These are phyloP conservation scores for Ceratotherium simum DNA, from an alignment of 2,113 vertebrate species.

Conservation along the genomic window DNA sequence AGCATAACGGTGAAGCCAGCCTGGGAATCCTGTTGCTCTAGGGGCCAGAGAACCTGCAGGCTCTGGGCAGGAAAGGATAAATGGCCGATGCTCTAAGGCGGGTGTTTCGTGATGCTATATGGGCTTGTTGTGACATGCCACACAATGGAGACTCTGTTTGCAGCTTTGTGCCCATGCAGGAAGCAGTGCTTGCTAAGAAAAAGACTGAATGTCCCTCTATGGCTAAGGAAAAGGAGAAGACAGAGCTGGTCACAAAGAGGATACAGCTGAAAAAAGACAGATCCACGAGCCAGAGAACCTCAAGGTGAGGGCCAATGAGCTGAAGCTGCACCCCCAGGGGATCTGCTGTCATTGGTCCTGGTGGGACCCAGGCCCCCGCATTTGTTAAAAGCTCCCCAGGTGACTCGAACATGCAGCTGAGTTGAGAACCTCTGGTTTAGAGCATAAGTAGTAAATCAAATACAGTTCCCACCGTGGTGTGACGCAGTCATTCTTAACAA, in stretches of 20 bases:
- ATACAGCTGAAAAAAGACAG: neutral
- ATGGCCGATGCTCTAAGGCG: accelerated
- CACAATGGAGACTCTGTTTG: neutral
- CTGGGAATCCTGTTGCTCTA: neutral
- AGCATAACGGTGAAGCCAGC: too few relatives aligned
- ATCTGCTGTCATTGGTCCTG: neutral
- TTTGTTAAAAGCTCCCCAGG: neutral
- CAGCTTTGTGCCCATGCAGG: neutral
- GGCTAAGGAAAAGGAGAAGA: neutral
- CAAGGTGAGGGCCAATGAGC: neutral
- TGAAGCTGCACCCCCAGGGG: neutral
- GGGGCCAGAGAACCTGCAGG: neutral
- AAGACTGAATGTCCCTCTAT: neutral
- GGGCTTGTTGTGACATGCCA: neutral
- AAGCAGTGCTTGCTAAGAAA: neutral
- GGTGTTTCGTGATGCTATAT: accelerated
- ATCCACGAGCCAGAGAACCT: neutral
- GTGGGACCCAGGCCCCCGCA: accelerated
- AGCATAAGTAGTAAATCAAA: neutral
- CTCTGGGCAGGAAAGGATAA: accelerated
- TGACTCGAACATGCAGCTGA: neutral
- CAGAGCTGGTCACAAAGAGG: neutral
- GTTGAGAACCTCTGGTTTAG: neutral
- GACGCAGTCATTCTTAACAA: neutral
- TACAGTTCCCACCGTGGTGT: neutral